Evolutionary conservation across 2,797 vertebrate genomes (phyloP).

Genomic region (Numenius phaeopus): DNA sequence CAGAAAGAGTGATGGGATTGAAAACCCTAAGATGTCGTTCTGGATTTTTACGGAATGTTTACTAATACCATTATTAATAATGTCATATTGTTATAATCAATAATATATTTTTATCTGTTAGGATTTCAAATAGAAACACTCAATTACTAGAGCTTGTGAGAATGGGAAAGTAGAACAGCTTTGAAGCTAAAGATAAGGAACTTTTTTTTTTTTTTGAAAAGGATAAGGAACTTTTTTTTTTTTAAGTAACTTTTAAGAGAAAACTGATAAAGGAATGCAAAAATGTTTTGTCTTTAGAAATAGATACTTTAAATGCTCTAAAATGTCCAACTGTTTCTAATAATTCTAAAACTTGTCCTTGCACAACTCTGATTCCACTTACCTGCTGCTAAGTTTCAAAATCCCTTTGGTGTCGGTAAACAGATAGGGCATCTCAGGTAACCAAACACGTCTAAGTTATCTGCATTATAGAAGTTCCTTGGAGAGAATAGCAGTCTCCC

Average conservation of each 20-base stretch:
- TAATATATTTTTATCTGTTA: not conserved
- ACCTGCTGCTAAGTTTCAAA: not conserved
- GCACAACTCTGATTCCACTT: not conserved
- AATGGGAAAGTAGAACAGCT: not conserved
- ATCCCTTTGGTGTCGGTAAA: not conserved
- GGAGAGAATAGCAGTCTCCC: not conserved
- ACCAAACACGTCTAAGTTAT: not conserved
- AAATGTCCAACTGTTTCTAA: not conserved
- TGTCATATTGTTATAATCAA: not conserved
- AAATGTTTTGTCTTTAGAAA: not conserved
- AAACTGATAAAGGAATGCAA: not conserved
- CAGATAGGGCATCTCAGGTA: not conserved
- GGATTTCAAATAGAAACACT: not conserved
- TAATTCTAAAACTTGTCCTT: not conserved
- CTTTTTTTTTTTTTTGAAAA: no score
- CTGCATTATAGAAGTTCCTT: not conserved
- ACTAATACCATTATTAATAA: not conserved
- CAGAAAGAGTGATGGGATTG: not conserved
- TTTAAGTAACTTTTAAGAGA: not conserved
- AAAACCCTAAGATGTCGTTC: not conserved
- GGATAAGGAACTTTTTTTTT: no score
- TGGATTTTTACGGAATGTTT: not conserved
- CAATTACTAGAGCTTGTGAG: not conserved
- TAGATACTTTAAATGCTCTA: not conserved
- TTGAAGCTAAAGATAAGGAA: not conserved